Conservation (phyloP, 2,888 invertebrate species). For the Tolmerus cingulatus region DNA sequence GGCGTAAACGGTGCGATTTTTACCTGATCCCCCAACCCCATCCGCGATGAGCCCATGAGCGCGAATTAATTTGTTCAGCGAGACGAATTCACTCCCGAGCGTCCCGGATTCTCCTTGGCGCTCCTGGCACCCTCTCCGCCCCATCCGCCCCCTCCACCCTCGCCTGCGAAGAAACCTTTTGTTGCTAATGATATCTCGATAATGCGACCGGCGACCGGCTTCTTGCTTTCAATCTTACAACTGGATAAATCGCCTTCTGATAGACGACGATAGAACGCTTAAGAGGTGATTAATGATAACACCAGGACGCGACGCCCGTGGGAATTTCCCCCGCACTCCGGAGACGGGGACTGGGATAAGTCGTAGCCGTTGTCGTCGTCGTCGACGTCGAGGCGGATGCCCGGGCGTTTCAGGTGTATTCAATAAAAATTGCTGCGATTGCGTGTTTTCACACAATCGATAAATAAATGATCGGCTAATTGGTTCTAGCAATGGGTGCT, state of each 20-base stretch:
- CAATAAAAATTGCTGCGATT: slow-evolving; percentile 18
- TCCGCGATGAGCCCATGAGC: not conserved
- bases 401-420: not conserved
- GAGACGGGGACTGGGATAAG: not conserved
- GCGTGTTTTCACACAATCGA: slow-evolving; percentile 27
- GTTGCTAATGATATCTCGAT: not conserved
- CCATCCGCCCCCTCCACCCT: no score
- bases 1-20: slow-evolving; percentile 1
- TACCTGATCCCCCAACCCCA: not conserved
- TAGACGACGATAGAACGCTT: not conserved
- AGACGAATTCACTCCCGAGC: not conserved
- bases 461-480: slow-evolving; percentile 25
- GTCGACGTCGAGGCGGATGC: not conserved
- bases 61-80: slow-evolving; percentile 7
- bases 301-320: not conserved
- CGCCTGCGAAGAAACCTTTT: not conserved
- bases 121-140: not conserved
- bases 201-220: not conserved
- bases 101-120: not conserved
- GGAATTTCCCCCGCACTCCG: not conserved
- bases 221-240: not conserved
- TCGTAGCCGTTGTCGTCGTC: not conserved
- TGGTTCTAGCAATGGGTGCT: not conserved
- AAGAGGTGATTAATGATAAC: slow-evolving; percentile 3
- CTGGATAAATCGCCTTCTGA: not conserved